Conservation (phyloP, 2,113 vertebrate genomes). For the Oceanodroma tethys region DNA sequence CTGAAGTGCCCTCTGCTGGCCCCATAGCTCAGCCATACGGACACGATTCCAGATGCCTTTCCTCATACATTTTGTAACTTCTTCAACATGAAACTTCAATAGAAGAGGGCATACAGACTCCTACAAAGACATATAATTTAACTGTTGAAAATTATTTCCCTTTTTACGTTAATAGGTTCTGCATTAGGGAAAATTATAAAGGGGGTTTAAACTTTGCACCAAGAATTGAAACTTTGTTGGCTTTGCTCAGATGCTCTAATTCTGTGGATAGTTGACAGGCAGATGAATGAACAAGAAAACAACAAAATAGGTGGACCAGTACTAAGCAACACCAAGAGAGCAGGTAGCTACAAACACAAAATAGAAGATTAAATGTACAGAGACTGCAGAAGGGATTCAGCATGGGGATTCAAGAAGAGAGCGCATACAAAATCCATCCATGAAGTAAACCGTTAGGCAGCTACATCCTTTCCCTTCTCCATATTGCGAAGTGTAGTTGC, state of each 20-base stretch:
- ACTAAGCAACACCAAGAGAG: background rate
- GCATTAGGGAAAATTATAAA: background rate
- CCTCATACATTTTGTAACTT: background rate
- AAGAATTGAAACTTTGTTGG: background rate
- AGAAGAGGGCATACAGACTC: background rate
- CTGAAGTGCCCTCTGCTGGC: conserved; percentile 60
- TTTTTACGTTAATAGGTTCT: background rate
- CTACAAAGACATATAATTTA: background rate
- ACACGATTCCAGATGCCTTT: conserved; percentile 20
- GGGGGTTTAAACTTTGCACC: background rate
- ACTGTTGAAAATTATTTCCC: background rate
- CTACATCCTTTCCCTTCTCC: background rate
- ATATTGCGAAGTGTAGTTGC: background rate
- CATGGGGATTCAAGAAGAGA: background rate
- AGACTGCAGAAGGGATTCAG: background rate
- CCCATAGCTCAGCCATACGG: conserved; percentile 27
- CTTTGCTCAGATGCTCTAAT: background rate
- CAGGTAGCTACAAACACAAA: background rate
- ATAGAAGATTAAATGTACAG: background rate
- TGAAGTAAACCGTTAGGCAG: background rate
- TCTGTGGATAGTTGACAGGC: background rate
- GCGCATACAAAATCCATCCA: background rate
- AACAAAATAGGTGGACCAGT: background rate
- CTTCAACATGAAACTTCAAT: background rate
- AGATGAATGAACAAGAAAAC: background rate